Evolutionary conservation across 2,113 vertebrate genomes (phyloP).

Genomic region (Planiliza haematocheilus): DNA sequence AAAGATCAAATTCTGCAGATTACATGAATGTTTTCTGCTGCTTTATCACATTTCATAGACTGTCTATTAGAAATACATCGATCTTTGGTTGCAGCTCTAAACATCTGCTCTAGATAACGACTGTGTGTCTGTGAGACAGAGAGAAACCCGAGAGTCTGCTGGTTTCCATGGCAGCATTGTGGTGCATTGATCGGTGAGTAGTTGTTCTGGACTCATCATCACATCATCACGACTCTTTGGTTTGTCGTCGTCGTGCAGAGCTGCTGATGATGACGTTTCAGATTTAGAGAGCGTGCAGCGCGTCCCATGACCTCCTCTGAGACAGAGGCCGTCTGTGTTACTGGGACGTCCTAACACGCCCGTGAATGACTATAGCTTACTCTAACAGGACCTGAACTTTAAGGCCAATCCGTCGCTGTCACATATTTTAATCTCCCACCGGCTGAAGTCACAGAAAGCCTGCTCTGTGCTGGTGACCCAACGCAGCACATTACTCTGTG

Average conservation of each 20-base stretch:
- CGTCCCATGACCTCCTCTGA: slow-evolving; percentile 54
- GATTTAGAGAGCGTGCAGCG: slow-evolving; percentile 19
- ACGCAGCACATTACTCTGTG: slow-evolving; percentile 23
- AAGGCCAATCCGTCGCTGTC: background rate
- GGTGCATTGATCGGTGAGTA: background rate
- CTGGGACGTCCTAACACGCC: slow-evolving; percentile 4
- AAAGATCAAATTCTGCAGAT: too few relatives aligned
- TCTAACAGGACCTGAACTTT: background rate
- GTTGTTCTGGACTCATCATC: slow-evolving; percentile 2
- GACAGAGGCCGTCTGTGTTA: slow-evolving; percentile 51
- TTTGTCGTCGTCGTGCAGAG: slow-evolving; percentile 44
- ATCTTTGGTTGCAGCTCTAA: background rate
- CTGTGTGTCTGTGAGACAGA: too few relatives aligned
- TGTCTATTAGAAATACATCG: too few relatives aligned
- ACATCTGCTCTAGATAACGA: too few relatives aligned
- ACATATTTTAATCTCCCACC: background rate
- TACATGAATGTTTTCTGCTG: too few relatives aligned
- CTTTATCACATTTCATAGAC: too few relatives aligned
- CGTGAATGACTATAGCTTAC: background rate
- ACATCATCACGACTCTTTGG: slow-evolving; percentile 4
- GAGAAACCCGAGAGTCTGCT: background rate
- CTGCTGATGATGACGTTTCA: slow-evolving; percentile 34
- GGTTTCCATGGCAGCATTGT: slow-evolving; percentile 21
- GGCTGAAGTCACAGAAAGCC: background rate
- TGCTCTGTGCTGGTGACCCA: background rate